These are phyloP conservation scores for Sapajus apella DNA, from an alignment of 2,113 vertebrate genomes.

Conservation along the genomic window DNA sequence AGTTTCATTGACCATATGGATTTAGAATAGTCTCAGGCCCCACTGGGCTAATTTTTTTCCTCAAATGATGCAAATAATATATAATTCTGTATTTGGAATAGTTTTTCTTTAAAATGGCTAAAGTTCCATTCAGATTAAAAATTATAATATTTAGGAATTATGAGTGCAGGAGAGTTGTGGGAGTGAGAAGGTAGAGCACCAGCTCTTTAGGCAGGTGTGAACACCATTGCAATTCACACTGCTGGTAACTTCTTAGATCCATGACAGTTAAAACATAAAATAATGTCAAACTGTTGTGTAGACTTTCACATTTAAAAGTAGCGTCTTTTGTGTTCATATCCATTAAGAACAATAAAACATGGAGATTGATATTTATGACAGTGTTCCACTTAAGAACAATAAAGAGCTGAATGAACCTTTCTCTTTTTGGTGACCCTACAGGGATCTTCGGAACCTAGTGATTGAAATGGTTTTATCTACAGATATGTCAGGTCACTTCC, in stretches of 20 bases:
- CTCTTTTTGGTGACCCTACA: conserved; percentile 82
- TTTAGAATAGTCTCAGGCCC: not conserved
- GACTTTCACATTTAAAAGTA: conserved; percentile 41
- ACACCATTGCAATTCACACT: conserved; percentile 44
- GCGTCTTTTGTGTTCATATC: not conserved
- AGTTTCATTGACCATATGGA: not conserved
- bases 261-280: conserved; percentile 56
- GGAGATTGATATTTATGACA: conserved; percentile 56
- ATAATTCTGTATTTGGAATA: not conserved
- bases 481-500: conserved; percentile 98
- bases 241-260: conserved; percentile 13
- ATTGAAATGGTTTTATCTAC: conserved; percentile 98
- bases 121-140: conserved; percentile 13
- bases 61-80: not conserved
- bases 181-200: not conserved
- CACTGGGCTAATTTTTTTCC: not conserved
- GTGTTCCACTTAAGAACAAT: conserved; percentile 58
- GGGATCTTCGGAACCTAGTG: conserved; percentile 93
- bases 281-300: conserved; percentile 39
- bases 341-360: conserved; percentile 71
- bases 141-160: not conserved
- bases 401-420: conserved; percentile 61
- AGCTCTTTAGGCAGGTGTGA: not conserved
- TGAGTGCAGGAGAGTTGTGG: not conserved
- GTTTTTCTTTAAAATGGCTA: not conserved